These are phyloP conservation scores for Capreolus pygargus DNA, from an alignment of 2,113 vertebrate species.

Conservation along the genomic window DNA sequence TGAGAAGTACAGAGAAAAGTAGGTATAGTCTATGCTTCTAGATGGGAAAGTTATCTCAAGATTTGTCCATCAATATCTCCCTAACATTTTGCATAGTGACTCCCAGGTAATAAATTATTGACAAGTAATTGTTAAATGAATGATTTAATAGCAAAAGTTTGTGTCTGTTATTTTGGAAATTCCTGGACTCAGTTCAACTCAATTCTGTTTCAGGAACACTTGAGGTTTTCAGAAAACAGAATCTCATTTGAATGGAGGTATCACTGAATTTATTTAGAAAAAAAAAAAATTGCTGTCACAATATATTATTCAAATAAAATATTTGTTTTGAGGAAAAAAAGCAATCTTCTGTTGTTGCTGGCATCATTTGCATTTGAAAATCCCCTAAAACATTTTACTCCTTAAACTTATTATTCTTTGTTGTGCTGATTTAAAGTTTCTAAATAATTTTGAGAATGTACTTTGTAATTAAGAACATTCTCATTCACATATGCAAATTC, in stretches of 20 bases:
- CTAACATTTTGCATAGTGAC: background rate
- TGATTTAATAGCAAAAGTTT: background rate
- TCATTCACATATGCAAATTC: slow-evolving; percentile 80
- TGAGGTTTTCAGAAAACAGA: background rate
- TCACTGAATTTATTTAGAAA: background rate
- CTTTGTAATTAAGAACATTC: slow-evolving; percentile 79
- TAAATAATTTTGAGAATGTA: slow-evolving; percentile 76
- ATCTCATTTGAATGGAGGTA: background rate
- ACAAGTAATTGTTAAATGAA: background rate
- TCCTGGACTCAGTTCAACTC: background rate
- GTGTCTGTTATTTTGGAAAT: background rate
- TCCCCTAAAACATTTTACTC: slow-evolving; percentile 39
- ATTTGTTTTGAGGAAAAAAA: slow-evolving; percentile 23
- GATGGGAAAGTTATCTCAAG: background rate
- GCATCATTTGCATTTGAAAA: slow-evolving; percentile 56
- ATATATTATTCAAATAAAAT: slow-evolving; percentile 49
- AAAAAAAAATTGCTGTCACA: slow-evolving; percentile 32
- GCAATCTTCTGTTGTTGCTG: background rate
- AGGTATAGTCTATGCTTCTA: background rate
- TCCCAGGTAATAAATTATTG: background rate
- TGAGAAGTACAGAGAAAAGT: background rate
- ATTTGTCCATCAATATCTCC: background rate
- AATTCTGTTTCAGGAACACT: background rate
- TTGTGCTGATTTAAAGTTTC: slow-evolving; percentile 76
- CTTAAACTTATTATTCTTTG: slow-evolving; percentile 67